phyloP scores from a whole-genome alignment of 2,113 vertebrate species.

The Accipiter virgatus region DNA sequence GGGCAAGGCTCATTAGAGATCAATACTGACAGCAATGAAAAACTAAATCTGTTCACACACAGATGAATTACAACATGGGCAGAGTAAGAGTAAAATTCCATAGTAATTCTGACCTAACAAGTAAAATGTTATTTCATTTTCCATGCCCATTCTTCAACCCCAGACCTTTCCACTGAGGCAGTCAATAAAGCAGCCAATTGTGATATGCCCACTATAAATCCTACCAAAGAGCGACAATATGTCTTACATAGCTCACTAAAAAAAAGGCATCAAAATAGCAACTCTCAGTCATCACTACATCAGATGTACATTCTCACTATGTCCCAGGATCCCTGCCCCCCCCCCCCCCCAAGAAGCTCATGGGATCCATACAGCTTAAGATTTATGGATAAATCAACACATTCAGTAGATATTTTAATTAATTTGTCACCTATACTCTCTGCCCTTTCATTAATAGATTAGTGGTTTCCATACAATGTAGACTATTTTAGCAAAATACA shows the following conservation, averaged over 20 bases:
- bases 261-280: conserved; percentile 32
- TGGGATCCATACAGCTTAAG: not conserved
- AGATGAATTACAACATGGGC: not conserved
- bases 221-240: conserved; percentile 27
- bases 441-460: not conserved
- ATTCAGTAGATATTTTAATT: not conserved
- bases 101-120: conserved; percentile 41
- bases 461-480: not conserved
- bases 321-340: not conserved
- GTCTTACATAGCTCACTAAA: conserved; percentile 8
- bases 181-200: conserved; percentile 35
- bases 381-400: not conserved
- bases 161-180: conserved; percentile 17
- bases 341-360: not conserved
- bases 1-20: conserved; percentile 22
- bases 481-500: not conserved
- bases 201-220: conserved; percentile 45
- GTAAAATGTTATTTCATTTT: conserved; percentile 35
- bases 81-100: conserved; percentile 12
- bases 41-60: not conserved
- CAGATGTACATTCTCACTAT: not conserved
- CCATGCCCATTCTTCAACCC: conserved; percentile 30
- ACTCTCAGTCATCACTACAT: not conserved
- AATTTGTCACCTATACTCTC: not conserved
- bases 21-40: conserved; percentile 32